Conservation (phyloP, 1,140 invertebrate species). For the Orius laevigatus region DNA sequence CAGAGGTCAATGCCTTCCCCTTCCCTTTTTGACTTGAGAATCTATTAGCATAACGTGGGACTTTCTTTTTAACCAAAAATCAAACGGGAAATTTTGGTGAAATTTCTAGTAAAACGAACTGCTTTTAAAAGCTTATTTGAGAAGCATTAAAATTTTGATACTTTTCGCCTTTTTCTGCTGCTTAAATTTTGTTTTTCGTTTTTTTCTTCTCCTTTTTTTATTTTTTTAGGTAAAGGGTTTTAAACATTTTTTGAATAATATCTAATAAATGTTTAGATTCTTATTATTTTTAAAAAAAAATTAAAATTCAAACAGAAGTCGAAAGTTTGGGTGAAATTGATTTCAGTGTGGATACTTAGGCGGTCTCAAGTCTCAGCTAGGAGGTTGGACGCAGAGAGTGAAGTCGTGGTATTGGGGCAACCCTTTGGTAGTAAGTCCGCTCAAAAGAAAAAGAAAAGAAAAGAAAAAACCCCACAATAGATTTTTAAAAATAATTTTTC, state of each 20-base stretch:
- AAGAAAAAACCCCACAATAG: conserved; percentile 20
- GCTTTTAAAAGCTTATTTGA: too few relatives aligned
- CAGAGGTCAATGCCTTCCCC: conserved; percentile 13
- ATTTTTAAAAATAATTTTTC: conserved; percentile 30
- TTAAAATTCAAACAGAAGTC: conserved; percentile 5
- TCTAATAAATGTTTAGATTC: too few relatives aligned
- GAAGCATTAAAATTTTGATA: too few relatives aligned
- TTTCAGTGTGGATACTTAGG: conserved; percentile 76
- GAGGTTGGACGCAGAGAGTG: conserved; percentile 82
- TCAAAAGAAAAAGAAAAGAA: not conserved
- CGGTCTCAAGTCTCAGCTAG: conserved; percentile 75
- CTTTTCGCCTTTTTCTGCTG: too few relatives aligned
- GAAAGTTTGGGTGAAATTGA: conserved; percentile 15
- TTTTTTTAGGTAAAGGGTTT: too few relatives aligned
- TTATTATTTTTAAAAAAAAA: too few relatives aligned
- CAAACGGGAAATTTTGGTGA: too few relatives aligned
- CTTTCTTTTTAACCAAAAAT: too few relatives aligned
- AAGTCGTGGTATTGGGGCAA: conserved; percentile 88
- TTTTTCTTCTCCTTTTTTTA: too few relatives aligned
- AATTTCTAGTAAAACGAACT: too few relatives aligned
- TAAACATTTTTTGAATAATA: too few relatives aligned
- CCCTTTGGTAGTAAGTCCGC: conserved; percentile 78
- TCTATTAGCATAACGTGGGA: not conserved
- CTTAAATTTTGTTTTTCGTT: too few relatives aligned
- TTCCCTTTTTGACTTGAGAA: not conserved